phyloP scores from a whole-genome alignment of 2,888 invertebrate genomes.

The Eulithis prunata region DNA sequence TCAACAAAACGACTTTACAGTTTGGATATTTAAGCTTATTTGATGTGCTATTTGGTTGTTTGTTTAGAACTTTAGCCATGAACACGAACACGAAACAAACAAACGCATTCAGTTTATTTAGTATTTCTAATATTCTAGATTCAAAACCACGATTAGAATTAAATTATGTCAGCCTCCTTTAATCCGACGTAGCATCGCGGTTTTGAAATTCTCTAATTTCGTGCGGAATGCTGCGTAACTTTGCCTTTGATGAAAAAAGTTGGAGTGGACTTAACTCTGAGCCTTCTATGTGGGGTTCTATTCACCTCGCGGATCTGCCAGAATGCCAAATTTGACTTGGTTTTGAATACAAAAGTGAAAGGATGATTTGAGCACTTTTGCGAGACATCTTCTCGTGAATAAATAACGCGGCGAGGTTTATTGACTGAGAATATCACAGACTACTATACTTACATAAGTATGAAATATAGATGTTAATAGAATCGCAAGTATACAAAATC shows the following conservation, averaged over 20 bases:
- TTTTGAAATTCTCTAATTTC: constrained; percentile 34
- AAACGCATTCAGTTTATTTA: no score
- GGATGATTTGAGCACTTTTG: not conserved
- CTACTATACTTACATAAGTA: not conserved
- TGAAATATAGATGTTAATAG: no score
- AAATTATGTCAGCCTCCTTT: constrained; percentile 1
- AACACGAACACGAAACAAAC: no score
- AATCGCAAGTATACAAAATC: no score
- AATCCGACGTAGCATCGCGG: constrained; percentile 20
- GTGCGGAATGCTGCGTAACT: constrained; percentile 31
- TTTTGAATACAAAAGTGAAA: constrained; percentile 21
- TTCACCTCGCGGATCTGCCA: constrained; percentile 13
- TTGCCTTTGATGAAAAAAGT: constrained; percentile 36
- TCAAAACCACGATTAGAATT: not conserved
- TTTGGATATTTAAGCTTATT: no score
- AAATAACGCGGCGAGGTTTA: not conserved
- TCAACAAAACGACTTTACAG: no score
- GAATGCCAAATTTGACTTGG: constrained; percentile 17
- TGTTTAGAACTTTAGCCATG: no score
- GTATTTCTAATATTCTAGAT: not conserved
- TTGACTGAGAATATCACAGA: not conserved
- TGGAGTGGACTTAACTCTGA: constrained; percentile 31
- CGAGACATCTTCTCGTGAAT: not conserved
- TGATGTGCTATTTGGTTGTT: no score
- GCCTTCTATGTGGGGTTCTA: constrained; percentile 12